Evolutionary conservation across 2,888 invertebrate species (phyloP).

Genomic region (Strigamia crassipes): DNA sequence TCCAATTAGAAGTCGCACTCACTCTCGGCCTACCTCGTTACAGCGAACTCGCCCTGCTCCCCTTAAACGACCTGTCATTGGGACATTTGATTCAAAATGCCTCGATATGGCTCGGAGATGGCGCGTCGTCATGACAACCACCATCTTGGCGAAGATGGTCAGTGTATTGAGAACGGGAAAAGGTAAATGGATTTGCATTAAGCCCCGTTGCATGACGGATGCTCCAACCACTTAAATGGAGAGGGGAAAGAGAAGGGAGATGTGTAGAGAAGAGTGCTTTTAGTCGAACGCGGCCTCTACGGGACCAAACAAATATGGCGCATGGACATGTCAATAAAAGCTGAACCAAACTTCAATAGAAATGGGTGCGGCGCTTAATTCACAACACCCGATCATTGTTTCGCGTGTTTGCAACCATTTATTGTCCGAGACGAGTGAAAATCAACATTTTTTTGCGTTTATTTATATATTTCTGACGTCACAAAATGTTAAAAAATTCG

Average conservation of each 20-base stretch:
- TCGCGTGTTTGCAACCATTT: neutral
- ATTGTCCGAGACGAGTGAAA: no score
- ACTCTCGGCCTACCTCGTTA: neutral
- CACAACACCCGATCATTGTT: neutral
- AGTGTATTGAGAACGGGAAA: conserved; percentile 36
- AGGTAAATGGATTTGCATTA: conserved; percentile 42
- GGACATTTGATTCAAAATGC: conserved; percentile 35
- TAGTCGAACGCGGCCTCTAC: conserved; percentile 40
- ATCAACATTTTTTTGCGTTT: no score
- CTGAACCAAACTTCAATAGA: neutral
- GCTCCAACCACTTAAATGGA: conserved; percentile 40
- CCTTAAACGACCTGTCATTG: conserved; percentile 23
- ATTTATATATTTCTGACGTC: no score
- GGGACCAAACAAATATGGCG: conserved; percentile 42
- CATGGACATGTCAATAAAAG: conserved; percentile 40
- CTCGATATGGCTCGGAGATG: neutral
- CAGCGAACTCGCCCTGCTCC: neutral
- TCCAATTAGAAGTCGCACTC: conserved; percentile 14
- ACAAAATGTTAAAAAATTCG: neutral
- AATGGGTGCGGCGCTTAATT: neutral
- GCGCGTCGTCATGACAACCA: conserved; percentile 33
- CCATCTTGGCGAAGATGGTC: conserved; percentile 40
- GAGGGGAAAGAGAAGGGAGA: conserved; percentile 19
- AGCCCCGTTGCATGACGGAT: conserved; percentile 38
- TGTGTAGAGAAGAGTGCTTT: conserved; percentile 30